These are phyloP conservation scores for Leptestheria dahalacensis DNA, from an alignment of 1,140 invertebrate genomes.

Conservation along the genomic window DNA sequence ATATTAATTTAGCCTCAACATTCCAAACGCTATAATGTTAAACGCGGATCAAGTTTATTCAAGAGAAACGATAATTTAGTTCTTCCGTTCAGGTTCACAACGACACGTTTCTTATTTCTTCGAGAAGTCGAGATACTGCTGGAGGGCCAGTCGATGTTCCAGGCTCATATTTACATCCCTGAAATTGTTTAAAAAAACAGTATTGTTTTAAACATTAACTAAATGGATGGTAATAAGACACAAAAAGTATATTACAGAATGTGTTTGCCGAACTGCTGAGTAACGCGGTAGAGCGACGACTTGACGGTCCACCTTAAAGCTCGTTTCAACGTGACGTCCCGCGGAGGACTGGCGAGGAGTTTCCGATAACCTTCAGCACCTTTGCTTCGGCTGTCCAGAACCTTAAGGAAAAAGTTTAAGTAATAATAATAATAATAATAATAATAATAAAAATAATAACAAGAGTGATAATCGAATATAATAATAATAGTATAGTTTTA, in stretches of 20 bases:
- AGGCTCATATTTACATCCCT: not conserved
- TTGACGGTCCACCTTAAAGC: not conserved
- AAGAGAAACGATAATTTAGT: too few species aligned
- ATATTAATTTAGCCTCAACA: too few species aligned
- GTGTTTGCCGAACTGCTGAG: not conserved
- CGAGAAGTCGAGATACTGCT: conserved; percentile 3
- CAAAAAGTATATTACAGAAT: not conserved
- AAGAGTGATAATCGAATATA: not conserved
- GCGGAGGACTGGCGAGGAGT: not conserved
- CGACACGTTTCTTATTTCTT: too few species aligned
- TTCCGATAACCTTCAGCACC: not conserved
- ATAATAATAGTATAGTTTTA: not conserved
- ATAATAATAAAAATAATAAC: not conserved
- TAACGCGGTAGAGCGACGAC: not conserved
- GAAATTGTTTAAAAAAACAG: not conserved
- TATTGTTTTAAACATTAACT: not conserved
- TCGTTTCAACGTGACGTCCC: conserved; percentile 1
- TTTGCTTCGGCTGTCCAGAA: not conserved
- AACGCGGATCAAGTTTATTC: too few species aligned
- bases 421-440: not conserved
- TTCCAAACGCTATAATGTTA: too few species aligned
- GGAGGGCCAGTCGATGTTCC: not conserved
- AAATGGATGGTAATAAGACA: not conserved
- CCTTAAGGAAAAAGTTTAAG: not conserved
- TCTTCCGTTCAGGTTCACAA: too few species aligned